Conservation (phyloP, 2,888 invertebrate genomes). For the Calliphora vomitoria region DNA sequence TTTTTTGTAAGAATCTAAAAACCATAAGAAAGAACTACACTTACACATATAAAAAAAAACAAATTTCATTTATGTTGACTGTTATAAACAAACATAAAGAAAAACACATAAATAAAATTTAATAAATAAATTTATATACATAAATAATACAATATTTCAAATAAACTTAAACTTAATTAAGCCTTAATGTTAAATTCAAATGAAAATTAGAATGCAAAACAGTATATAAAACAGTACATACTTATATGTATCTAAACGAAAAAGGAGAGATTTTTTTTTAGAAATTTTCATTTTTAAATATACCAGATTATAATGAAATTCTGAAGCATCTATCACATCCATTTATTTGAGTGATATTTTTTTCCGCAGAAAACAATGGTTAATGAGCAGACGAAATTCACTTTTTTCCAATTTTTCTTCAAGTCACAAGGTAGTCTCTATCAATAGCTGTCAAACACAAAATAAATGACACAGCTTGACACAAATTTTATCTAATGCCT, state of each 20-base stretch:
- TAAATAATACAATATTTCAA: constrained; percentile 27
- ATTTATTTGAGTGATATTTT: too few relatives aligned
- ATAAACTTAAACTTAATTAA: constrained; percentile 42
- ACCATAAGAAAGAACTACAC: neutral
- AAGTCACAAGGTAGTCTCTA: too few relatives aligned
- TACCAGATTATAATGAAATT: too few relatives aligned
- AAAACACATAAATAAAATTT: constrained; percentile 14
- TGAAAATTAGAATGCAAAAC: neutral
- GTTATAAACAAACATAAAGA: constrained; percentile 39
- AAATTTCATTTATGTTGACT: constrained; percentile 52
- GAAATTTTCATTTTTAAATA: too few relatives aligned
- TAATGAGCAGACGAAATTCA: too few relatives aligned
- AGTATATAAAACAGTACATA: too few relatives aligned
- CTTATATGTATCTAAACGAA: neutral
- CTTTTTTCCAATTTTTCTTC: too few relatives aligned
- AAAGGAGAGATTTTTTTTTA: neutral
- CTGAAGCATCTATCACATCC: too few relatives aligned
- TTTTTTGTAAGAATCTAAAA: constrained; percentile 54
- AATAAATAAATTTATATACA: constrained; percentile 32
- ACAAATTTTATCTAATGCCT: too few relatives aligned
- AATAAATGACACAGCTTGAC: too few relatives aligned
- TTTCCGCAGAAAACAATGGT: too few relatives aligned
- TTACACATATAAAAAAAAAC: neutral
- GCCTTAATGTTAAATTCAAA: constrained; percentile 53
- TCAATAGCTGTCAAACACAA: too few relatives aligned